phyloP scores from a whole-genome alignment of 2,113 vertebrate genomes.

The Zosterops japonicus region DNA sequence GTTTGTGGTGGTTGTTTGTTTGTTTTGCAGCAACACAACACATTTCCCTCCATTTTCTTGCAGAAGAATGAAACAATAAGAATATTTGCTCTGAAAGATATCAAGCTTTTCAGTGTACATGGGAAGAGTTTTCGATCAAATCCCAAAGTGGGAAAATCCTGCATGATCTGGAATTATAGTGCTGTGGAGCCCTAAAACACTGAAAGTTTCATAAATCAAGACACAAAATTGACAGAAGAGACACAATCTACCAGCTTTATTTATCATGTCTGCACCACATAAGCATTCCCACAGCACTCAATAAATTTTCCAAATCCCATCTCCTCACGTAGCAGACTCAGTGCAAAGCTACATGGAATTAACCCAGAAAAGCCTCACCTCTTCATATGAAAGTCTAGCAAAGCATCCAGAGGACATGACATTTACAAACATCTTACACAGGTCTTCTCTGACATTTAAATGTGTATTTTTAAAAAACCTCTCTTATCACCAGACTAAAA shows the following conservation, averaged over 20 bases:
- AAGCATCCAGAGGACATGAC: not conserved
- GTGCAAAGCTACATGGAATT: not conserved
- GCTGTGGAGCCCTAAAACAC: not conserved
- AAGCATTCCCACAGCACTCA: not conserved
- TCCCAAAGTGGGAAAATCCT: not conserved
- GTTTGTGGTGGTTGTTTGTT: too few relatives aligned
- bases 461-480: not conserved
- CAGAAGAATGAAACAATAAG: not conserved
- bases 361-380: not conserved
- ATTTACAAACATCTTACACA: not conserved
- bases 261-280: not conserved
- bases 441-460: not conserved
- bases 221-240: not conserved
- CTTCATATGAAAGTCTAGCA: not conserved
- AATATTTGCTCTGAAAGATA: not conserved
- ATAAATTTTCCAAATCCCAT: not conserved
- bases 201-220: conserved; percentile 1
- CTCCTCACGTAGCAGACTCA: not conserved
- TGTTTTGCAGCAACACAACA: not conserved
- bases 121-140: not conserved
- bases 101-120: not conserved
- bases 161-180: not conserved
- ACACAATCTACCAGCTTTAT: not conserved
- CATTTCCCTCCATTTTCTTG: not conserved
- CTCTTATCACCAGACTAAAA: not conserved